A percentile compares a stretch with the other conserved stretches of the same genome.
These are phyloP conservation scores for Cydia pomonella DNA, from an alignment of 1,140 invertebrate genomes.

Conservation along the genomic window DNA sequence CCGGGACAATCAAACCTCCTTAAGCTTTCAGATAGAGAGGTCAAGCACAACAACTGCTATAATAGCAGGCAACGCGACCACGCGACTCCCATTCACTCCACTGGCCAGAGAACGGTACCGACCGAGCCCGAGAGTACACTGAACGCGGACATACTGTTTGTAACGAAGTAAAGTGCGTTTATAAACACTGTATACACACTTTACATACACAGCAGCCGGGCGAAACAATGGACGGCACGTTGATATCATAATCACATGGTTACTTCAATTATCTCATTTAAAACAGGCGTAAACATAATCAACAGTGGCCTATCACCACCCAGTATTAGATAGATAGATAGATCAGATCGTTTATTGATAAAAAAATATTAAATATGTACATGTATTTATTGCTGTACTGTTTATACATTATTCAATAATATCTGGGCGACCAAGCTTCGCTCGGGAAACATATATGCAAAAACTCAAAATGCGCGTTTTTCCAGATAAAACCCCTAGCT, in stretches of 20 bases:
- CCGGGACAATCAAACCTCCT: background rate
- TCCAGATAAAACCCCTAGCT: too few relatives aligned
- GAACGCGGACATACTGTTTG: slow-evolving; percentile 53
- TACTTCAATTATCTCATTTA: slow-evolving; percentile 9
- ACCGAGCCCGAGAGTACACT: slow-evolving; percentile 45
- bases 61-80: slow-evolving; percentile 47
- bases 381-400: too few relatives aligned
- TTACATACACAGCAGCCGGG: slow-evolving; percentile 36
- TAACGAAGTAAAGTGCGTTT: slow-evolving; percentile 61
- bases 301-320: background rate
- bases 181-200: slow-evolving; percentile 55
- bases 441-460: too few relatives aligned
- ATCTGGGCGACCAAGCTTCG: too few relatives aligned
- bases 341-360: too few relatives aligned
- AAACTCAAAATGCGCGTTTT: too few relatives aligned
- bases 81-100: slow-evolving; percentile 50
- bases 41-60: slow-evolving; percentile 40
- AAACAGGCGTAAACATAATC: background rate
- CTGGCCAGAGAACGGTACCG: slow-evolving; percentile 52
- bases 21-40: background rate
- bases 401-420: too few relatives aligned
- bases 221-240: slow-evolving; percentile 29
- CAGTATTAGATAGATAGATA: too few relatives aligned
- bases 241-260: slow-evolving; percentile 26
- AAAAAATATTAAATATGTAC: too few relatives aligned